A percentile compares a stretch with the other conserved stretches of the same genome.
Conservation (phyloP, 2,113 vertebrate genomes). For the Leptobrachium leishanense region DNA sequence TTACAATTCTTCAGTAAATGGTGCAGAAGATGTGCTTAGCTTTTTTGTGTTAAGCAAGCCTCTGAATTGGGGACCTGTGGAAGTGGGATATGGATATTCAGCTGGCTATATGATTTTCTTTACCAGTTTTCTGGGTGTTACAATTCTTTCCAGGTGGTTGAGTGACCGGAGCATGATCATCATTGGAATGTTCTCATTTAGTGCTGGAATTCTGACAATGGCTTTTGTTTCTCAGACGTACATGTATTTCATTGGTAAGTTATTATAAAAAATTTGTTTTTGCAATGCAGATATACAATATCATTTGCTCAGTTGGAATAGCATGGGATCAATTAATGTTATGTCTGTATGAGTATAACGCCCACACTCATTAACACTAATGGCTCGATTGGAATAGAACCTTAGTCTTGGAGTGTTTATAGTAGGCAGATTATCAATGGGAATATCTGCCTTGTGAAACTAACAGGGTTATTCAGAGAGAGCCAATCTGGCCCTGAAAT, state of each 20-base stretch:
- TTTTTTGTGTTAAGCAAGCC: conserved; percentile 83
- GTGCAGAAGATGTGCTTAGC: conserved; percentile 73
- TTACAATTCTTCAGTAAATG: conserved; percentile 76
- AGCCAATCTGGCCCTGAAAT: no score
- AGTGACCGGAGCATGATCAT: conserved; percentile 80
- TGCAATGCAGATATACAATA: background rate
- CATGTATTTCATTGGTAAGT: conserved; percentile 88
- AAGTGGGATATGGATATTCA: conserved; percentile 87
- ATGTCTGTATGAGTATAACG: no score
- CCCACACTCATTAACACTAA: no score
- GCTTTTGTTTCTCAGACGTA: conserved; percentile 77
- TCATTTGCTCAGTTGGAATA: background rate
- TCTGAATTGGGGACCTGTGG: conserved; percentile 78
- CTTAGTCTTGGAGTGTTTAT: no score
- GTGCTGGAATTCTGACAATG: conserved; percentile 70
- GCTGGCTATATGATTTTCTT: conserved; percentile 80
- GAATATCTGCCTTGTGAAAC: no score
- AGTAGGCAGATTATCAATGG: no score
- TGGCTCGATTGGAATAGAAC: no score
- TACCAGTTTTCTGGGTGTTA: conserved; percentile 88
- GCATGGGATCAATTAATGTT: background rate
- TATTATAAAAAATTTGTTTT: background rate
- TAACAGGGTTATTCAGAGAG: no score
- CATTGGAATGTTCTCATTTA: conserved; percentile 87
- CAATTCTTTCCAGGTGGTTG: conserved; percentile 75